Conservation (phyloP, 2,113 vertebrate genomes). For the Larimichthys crocea region DNA sequence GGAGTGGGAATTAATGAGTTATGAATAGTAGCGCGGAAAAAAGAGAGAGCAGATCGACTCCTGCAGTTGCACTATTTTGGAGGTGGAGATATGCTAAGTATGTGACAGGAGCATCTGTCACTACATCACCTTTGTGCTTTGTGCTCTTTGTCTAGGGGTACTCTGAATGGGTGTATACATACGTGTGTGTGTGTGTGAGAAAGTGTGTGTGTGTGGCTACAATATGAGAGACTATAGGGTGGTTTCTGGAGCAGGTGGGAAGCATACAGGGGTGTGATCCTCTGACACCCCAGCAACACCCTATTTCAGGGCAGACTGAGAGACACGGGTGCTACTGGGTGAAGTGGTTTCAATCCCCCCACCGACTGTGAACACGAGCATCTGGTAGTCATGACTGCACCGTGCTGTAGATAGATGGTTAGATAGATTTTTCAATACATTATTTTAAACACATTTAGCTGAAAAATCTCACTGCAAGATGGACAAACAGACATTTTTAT, state of each 20-base stretch:
- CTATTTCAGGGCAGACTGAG: constrained; percentile 73
- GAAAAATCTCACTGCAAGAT: too few species aligned
- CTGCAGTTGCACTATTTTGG: constrained; percentile 54
- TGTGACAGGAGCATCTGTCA: constrained; percentile 75
- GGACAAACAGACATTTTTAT: too few species aligned
- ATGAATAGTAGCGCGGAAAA: constrained; percentile 16
- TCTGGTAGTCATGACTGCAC: constrained; percentile 57
- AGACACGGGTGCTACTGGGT: constrained; percentile 60
- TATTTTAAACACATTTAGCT: too few species aligned
- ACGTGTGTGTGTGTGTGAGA: neutral
- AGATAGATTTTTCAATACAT: constrained; percentile 4
- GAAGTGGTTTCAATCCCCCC: constrained; percentile 49
- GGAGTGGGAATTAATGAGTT: constrained; percentile 42
- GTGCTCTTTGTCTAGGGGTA: constrained; percentile 68
- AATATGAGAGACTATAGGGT: constrained; percentile 35
- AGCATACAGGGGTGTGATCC: constrained; percentile 77
- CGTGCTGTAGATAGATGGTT: constrained; percentile 21
- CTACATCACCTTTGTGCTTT: constrained; percentile 76
- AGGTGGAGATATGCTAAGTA: constrained; percentile 73
- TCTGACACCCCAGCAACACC: constrained; percentile 81
- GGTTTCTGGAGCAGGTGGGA: constrained; percentile 72
- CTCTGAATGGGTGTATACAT: constrained; percentile 33
- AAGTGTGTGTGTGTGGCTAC: constrained; percentile 39
- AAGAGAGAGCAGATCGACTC: constrained; percentile 30
- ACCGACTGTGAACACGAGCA: constrained; percentile 63